These are phyloP conservation scores for Danio rerio DNA, from an alignment of 2,113 vertebrate species.

Conservation along the genomic window GRCz12tu NC_133187.1:34768501-34769000, in stretches of 20 bases:
- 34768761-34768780: conserved; percentile 49
- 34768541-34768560: too few relatives aligned
- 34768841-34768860: conserved; percentile 45
- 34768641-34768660: too few relatives aligned
- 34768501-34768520: too few relatives aligned
- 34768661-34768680: not conserved
- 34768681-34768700: not conserved
- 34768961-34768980: conserved; percentile 17
- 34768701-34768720: not conserved
- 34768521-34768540: too few relatives aligned
- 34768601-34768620: too few relatives aligned
- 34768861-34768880: conserved; percentile 45
- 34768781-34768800: conserved; percentile 44
- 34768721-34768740: too few relatives aligned
- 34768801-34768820: conserved; percentile 34
- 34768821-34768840: conserved; percentile 43
- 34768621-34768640: too few relatives aligned
- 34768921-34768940: not conserved
- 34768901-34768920: not conserved
- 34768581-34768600: too few relatives aligned
- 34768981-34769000: not conserved
- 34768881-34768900: conserved; percentile 40
- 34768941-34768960: not conserved
- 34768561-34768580: too few relatives aligned
- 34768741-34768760: conserved; percentile 54